Evolutionary conservation across 2,888 invertebrate genomes (phyloP).

Genomic region (Plebejus argus): DNA sequence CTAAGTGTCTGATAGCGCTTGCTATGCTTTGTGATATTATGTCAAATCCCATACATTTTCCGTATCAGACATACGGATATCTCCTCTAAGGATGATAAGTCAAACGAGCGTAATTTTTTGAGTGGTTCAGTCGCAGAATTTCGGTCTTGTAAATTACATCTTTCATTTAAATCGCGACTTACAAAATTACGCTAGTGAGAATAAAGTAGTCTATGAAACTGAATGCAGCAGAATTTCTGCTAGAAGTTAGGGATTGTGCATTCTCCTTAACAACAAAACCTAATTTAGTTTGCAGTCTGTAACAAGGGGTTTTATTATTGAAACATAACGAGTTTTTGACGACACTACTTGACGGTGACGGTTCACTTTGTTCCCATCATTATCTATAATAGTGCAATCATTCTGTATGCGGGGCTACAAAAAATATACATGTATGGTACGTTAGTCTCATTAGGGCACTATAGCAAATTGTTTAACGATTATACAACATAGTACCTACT

Average conservation of each 20-base stretch:
- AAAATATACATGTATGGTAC: background rate
- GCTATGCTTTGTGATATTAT: too few relatives aligned
- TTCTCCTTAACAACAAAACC: background rate
- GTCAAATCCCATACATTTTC: too few relatives aligned
- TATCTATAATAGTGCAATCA: background rate
- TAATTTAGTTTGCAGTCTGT: background rate
- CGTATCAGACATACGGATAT: too few relatives aligned
- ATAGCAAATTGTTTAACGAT: background rate
- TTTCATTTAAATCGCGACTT: too few relatives aligned
- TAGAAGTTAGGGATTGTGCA: background rate
- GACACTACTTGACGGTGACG: background rate
- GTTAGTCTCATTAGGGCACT: background rate
- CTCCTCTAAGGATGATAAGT: too few relatives aligned
- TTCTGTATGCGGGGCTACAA: background rate
- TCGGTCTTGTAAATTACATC: too few relatives aligned
- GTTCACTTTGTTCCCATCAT: background rate
- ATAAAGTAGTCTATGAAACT: too few relatives aligned
- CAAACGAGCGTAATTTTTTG: too few relatives aligned
- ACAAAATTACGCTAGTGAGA: too few relatives aligned
- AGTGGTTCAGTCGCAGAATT: too few relatives aligned
- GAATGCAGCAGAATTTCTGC: background rate
- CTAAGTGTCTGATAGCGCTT: too few relatives aligned
- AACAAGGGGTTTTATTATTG: constrained; percentile 3
- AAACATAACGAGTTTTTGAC: constrained; percentile 11
- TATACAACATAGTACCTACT: too few relatives aligned